These are phyloP conservation scores for Macrosiphum euphorbiae DNA, from an alignment of 2,888 invertebrate genomes.

Conservation along the genomic window DNA sequence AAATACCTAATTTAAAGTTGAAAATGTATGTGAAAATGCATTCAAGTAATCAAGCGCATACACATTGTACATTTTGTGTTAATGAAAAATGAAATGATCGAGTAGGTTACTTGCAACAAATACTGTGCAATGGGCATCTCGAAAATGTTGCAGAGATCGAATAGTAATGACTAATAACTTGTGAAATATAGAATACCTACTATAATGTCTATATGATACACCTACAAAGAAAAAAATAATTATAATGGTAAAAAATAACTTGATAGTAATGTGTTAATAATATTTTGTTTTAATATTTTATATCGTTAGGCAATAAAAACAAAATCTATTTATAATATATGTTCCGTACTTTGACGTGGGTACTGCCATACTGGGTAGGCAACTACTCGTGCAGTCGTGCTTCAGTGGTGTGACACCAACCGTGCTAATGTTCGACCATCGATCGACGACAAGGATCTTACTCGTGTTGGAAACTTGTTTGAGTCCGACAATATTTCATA, in stretches of 20 bases:
- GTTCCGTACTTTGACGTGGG: neutral
- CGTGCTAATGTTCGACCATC: neutral
- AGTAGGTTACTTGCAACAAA: neutral
- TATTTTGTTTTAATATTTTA: neutral
- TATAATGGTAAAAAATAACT: neutral
- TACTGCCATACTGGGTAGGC: too few species aligned
- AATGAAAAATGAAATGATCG: neutral
- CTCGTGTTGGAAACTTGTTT: too few species aligned
- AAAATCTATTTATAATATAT: neutral
- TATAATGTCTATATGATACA: too few species aligned
- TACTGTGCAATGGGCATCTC: neutral
- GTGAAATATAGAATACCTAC: neutral
- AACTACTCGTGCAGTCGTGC: neutral
- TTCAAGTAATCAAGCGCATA: neutral
- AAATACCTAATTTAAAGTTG: neutral
- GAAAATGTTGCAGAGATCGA: neutral
- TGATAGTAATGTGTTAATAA: neutral
- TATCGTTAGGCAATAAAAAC: neutral
- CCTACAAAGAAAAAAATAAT: neutral
- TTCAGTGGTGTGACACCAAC: neutral
- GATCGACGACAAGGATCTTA: neutral
- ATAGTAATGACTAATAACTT: neutral
- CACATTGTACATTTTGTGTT: neutral
- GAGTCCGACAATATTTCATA: neutral
- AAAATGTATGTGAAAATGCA: neutral